Base-by-base conservation (phyloP, 1,140 invertebrate species). In the Drosophila mauritiana region DNA sequence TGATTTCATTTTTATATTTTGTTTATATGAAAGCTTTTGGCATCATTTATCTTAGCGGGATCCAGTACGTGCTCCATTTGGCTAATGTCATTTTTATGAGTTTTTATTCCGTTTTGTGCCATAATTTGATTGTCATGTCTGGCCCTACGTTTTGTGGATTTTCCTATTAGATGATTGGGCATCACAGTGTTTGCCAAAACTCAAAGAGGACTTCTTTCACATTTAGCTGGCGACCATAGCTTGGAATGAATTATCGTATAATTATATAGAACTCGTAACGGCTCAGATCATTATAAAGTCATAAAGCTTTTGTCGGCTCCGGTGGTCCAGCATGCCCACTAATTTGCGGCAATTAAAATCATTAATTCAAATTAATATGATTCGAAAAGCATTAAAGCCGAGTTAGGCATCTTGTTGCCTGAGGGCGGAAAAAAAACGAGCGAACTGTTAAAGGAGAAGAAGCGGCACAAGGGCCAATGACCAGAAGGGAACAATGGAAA, bases 361-460 rank as follows among this genome's bases (percentile, higher is more conserved):
- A 86, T 86, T 86, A 86, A 86, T 86, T 88, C 70, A 88, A 88
- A 86, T 88, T 88, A 86, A 88, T 86, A 88, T 86, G 75, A 86
- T 86, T 83, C 65, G 61, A 79, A 82, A 82, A 83, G 74, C 80
- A 82, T 82, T 57, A 79, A 79, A 81, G 37, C 53, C 55, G 43
- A 49, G 20, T 45, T 37, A 52, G 56, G 51, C 51, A 63, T 43
- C 72, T 64, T 48, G 46, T 81, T 13, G 58, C 78, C 73, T 15
- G 46, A 61, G 57, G 77, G 63, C 67, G 25, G 43, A 27, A 46
- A 63, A 17, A 17, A 53, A 15, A 62, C 37, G 17, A 61, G 55
- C 59, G 17, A 76, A 65, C 52, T 56, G 70, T 73, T 34, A 73
- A 70, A 46, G 27, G 61, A 64, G 37, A 48, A 51, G 31, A 58